These are phyloP conservation scores for Dolichomitus sp. DNA, from an alignment of 2,888 invertebrate species.

Conservation along the genomic window DNA sequence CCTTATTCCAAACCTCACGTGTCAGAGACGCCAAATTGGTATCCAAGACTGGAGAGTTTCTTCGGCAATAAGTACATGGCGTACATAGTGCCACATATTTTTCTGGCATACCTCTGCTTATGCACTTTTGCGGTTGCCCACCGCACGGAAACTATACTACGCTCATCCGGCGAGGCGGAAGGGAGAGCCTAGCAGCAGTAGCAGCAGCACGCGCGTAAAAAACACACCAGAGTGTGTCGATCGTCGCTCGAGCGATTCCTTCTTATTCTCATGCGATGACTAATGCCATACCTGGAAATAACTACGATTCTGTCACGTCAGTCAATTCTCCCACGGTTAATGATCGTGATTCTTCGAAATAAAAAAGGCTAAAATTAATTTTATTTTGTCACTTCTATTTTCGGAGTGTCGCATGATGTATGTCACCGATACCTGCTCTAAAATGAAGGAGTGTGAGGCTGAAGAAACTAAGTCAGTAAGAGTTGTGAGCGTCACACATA, in stretches of 20 bases:
- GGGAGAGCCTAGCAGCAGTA: constrained; percentile 1
- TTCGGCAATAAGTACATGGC: not conserved
- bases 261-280: constrained; percentile 25
- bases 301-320: constrained; percentile 1
- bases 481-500: constrained; percentile 67
- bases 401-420: not conserved
- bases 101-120: constrained; percentile 15
- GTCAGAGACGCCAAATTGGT: not conserved
- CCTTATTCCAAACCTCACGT: not conserved
- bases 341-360: not conserved
- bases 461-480: constrained; percentile 36
- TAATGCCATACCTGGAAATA: constrained; percentile 12
- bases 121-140: constrained; percentile 63
- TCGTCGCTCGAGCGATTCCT: constrained; percentile 32
- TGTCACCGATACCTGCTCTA: not conserved
- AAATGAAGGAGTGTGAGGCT: constrained; percentile 19
- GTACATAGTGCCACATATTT: constrained; percentile 3
- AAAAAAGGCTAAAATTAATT: not conserved
- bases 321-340: not conserved
- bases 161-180: constrained; percentile 38
- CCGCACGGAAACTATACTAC: constrained; percentile 34
- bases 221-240: constrained; percentile 24
- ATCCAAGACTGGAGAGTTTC: not conserved
- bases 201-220: not conserved
- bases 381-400: not conserved